Conservation (phyloP, 1,140 invertebrate species). For the Luehdorfia chinensis region DNA sequence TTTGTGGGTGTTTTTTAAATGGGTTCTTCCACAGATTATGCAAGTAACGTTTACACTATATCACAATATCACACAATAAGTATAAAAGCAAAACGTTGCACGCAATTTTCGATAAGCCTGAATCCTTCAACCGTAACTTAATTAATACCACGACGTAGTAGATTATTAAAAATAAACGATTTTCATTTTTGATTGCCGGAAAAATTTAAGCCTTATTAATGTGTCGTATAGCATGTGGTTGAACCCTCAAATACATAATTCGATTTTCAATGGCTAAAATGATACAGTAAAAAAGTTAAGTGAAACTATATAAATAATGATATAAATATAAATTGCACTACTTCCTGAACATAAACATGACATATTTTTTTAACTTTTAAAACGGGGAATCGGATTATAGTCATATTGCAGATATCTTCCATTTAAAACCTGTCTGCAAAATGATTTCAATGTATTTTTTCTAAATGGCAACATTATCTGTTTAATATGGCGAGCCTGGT, state of each 20-base stretch:
- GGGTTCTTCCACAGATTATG: constrained; percentile 7
- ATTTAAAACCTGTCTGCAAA: constrained; percentile 1
- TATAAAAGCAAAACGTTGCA: too few species aligned
- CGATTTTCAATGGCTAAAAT: background rate
- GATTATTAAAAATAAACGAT: too few species aligned
- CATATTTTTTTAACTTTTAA: background rate
- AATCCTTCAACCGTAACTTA: too few species aligned
- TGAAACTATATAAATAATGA: too few species aligned
- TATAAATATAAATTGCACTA: too few species aligned
- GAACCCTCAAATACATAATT: constrained; percentile 1
- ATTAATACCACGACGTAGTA: too few species aligned
- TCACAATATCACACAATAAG: too few species aligned
- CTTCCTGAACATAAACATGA: too few species aligned
- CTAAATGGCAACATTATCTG: constrained; percentile 4
- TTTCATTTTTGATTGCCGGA: too few species aligned
- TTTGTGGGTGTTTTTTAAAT: constrained; percentile 4
- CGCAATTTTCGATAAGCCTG: too few species aligned
- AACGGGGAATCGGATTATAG: constrained; percentile 9
- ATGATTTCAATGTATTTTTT: background rate
- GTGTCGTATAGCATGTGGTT: background rate
- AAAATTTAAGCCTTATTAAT: too few species aligned
- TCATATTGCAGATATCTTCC: constrained; percentile 5
- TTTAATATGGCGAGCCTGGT: background rate
- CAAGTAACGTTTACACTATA: background rate
- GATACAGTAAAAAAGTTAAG: too few species aligned